These are phyloP conservation scores for Orthosia gothica DNA, from an alignment of 2,888 invertebrate genomes.

Conservation along the genomic window DNA sequence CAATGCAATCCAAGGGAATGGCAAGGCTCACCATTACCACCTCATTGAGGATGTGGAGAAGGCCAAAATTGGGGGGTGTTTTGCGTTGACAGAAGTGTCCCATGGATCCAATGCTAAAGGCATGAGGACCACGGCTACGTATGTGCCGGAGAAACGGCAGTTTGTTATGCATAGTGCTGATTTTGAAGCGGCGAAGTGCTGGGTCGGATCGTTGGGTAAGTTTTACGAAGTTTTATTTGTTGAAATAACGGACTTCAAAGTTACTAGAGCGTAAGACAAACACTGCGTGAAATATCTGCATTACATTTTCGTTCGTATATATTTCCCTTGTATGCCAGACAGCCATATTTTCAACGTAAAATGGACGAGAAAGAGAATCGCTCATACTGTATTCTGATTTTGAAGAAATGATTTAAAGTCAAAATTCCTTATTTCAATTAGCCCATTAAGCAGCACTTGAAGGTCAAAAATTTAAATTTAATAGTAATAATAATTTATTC, in stretches of 20 bases:
- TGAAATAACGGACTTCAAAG: too few relatives aligned
- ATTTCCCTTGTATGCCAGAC: too few relatives aligned
- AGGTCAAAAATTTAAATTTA: too few relatives aligned
- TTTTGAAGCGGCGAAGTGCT: conserved; percentile 98
- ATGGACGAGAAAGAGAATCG: too few relatives aligned
- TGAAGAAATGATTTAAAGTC: too few relatives aligned
- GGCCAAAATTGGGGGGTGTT: conserved; percentile 91
- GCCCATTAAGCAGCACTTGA: too few relatives aligned
- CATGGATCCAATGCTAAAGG: conserved; percentile 98
- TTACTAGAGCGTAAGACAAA: too few relatives aligned
- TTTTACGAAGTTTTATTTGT: neutral
- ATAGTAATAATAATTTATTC: too few relatives aligned
- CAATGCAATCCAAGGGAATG: conserved; percentile 93
- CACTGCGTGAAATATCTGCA: too few relatives aligned
- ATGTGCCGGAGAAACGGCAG: conserved; percentile 93
- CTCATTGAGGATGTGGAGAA: conserved; percentile 86
- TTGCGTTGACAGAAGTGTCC: conserved; percentile 97
- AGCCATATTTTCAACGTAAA: too few relatives aligned
- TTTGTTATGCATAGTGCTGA: conserved; percentile 97
- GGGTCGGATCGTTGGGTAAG: conserved; percentile 95
- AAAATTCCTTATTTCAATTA: too few relatives aligned
- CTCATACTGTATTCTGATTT: too few relatives aligned
- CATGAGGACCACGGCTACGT: conserved; percentile 97
- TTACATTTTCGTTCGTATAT: neutral
- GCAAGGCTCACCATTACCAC: conserved; percentile 92